Percentiles rank a stretch among this genome's conserved stretches.
phyloP scores from a whole-genome alignment of 2,113 vertebrate genomes.

The Syngnathus floridae region DNA sequence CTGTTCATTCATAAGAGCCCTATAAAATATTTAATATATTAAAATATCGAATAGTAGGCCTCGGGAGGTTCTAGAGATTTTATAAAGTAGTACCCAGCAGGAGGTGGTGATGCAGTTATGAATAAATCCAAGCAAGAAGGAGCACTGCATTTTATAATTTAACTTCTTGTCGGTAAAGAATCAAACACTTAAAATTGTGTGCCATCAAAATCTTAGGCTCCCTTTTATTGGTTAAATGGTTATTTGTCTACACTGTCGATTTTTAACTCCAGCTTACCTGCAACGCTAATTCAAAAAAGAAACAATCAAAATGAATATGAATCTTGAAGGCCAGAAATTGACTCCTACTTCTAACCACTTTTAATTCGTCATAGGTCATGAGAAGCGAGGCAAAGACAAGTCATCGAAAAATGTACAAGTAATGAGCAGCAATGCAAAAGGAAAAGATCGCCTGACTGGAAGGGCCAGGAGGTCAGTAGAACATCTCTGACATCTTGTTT shows the following conservation, averaged over 20 bases:
- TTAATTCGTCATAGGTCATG: conserved; percentile 66
- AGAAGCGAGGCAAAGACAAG: conserved; percentile 67
- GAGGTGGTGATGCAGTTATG: background rate
- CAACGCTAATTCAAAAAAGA: background rate
- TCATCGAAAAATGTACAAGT: conserved; percentile 63
- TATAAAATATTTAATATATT: background rate
- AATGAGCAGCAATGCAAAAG: conserved; percentile 82
- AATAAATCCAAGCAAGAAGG: background rate
- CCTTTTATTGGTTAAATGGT: background rate
- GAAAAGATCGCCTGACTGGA: conserved; percentile 90
- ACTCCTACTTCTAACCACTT: background rate
- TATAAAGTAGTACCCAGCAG: background rate
- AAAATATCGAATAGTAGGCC: background rate
- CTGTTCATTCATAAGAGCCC: background rate
- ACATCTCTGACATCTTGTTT: background rate
- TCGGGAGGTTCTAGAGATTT: conserved; percentile 6
- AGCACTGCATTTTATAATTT: background rate
- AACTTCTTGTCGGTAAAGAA: background rate
- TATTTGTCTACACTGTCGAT: too few relatives aligned
- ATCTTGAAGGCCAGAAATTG: background rate
- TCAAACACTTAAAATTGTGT: background rate
- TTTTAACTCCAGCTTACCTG: too few relatives aligned
- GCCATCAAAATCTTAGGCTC: background rate
- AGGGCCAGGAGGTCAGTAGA: conserved; percentile 86
- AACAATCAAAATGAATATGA: too few relatives aligned